These are phyloP conservation scores for Mus pahari DNA, from an alignment of 2,113 vertebrate genomes.

Conservation along the genomic window DNA sequence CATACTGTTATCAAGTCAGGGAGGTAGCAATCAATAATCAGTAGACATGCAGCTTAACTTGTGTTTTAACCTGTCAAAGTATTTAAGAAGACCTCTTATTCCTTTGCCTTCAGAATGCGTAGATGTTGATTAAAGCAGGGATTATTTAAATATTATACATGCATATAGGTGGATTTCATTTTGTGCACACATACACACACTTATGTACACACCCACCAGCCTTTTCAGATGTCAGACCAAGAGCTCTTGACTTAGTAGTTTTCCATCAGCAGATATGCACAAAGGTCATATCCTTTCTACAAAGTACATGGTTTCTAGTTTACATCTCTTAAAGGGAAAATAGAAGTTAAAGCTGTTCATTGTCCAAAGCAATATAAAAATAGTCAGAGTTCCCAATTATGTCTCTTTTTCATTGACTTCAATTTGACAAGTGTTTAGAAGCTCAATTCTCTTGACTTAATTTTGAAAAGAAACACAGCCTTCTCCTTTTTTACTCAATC, in stretches of 20 bases:
- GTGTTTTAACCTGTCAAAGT: background rate
- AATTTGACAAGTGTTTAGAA: slow-evolving; percentile 51
- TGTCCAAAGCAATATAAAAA: background rate
- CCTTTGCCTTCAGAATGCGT: slow-evolving; percentile 3
- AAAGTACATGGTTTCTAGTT: background rate
- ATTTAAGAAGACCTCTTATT: slow-evolving; percentile 29
- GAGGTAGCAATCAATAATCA: background rate
- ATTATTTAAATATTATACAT: background rate
- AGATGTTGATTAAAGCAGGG: background rate
- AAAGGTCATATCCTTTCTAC: background rate
- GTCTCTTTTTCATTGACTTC: background rate
- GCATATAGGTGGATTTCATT: background rate
- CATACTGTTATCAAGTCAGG: background rate
- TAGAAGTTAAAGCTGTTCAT: background rate
- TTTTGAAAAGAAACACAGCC: slow-evolving; percentile 43
- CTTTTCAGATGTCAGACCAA: background rate
- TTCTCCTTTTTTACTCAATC: slow-evolving; percentile 8
- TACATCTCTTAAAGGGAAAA: background rate
- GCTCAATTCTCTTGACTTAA: slow-evolving; percentile 47
- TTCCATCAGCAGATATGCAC: background rate
- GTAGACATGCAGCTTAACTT: slow-evolving; percentile 35
- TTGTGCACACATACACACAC: background rate
- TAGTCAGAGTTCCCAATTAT: background rate
- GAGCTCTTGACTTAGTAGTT: background rate
- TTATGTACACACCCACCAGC: fast-evolving